Conservation (phyloP, 2,888 invertebrate species). For the Chymomyza amoena region DNA sequence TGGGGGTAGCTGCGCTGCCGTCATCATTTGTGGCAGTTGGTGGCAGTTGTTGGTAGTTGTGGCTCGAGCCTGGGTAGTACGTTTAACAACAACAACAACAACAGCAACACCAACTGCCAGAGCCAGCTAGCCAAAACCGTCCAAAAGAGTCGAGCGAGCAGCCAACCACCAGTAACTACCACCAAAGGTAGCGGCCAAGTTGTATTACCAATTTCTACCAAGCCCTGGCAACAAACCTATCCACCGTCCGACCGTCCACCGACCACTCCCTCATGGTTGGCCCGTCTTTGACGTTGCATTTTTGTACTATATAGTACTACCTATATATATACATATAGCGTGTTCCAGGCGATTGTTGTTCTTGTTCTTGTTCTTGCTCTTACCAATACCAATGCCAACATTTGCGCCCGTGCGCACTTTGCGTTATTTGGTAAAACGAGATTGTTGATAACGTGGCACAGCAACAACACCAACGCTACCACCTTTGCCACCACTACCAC, state of each 20-base stretch:
- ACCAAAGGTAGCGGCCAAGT: conserved; percentile 49
- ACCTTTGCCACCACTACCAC: conserved; percentile 31
- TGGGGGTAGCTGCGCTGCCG: conserved; percentile 38
- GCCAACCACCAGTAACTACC: conserved; percentile 69
- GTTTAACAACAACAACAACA: not conserved
- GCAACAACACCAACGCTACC: conserved; percentile 39
- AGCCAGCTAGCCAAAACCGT: not conserved
- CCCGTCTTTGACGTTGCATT: conserved; percentile 28
- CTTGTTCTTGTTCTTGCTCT: conserved; percentile 7
- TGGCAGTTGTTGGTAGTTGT: conserved; percentile 12
- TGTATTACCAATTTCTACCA: conserved; percentile 45
- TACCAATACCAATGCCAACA: conserved; percentile 38
- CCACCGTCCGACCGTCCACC: not conserved
- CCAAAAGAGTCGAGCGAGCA: conserved; percentile 2
- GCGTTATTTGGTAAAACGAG: conserved; percentile 71
- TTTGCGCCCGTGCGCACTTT: conserved; percentile 49
- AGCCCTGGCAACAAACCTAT: not conserved
- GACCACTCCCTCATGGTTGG: conserved; percentile 59
- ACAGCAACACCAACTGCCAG: not conserved
- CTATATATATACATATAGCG: conserved; percentile 38
- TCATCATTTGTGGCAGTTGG: conserved; percentile 31
- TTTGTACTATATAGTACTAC: conserved; percentile 10
- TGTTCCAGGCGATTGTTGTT: conserved; percentile 26
- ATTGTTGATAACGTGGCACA: conserved; percentile 72
- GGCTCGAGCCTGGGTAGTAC: conserved; percentile 2